phyloP scores from a whole-genome alignment of 2,797 vertebrate species.

The Psittacula derbiana region DNA sequence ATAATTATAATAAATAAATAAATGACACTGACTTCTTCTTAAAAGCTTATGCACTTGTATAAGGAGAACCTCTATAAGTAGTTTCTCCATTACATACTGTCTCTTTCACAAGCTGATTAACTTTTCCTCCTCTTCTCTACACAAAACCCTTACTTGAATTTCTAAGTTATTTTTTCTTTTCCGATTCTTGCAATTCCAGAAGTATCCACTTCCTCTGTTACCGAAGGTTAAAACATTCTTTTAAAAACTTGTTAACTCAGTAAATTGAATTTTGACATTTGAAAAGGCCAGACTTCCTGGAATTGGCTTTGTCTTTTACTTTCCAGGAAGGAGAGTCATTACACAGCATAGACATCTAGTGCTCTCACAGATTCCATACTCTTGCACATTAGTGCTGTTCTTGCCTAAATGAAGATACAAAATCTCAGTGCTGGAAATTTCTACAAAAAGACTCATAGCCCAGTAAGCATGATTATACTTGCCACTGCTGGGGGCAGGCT shows the following conservation, averaged over 20 bases:
- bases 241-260: neutral
- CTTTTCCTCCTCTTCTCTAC: neutral
- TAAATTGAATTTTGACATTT: neutral
- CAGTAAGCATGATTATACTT: neutral
- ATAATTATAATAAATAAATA: neutral
- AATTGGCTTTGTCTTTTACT: neutral
- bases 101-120: neutral
- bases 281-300: constrained; percentile 15
- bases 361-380: neutral
- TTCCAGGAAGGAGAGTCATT: constrained; percentile 14
- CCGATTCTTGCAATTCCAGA: neutral
- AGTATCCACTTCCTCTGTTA: neutral
- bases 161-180: neutral
- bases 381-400: neutral
- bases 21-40: neutral
- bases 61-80: neutral
- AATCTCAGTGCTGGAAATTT: neutral
- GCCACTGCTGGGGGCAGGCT: rapidly evolving
- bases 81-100: neutral
- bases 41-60: neutral
- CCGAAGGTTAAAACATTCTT: neutral
- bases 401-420: neutral
- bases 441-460: neutral
- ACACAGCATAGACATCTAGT: neutral
- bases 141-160: neutral